phyloP scores from a whole-genome alignment of 2,888 invertebrate species.

The Drosophila kambysellisi region DNA sequence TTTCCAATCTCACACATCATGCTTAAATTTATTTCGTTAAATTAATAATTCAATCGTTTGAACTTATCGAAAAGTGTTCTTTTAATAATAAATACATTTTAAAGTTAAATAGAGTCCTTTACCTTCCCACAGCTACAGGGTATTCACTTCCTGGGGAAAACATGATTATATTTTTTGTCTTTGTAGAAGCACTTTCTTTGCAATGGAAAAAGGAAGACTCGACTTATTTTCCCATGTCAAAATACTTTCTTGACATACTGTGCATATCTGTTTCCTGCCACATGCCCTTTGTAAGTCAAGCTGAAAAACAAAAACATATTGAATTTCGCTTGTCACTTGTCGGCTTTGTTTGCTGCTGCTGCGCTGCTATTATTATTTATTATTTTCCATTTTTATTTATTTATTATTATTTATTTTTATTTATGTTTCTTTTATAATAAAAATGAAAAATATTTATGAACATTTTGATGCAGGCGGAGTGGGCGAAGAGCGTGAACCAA shows the following conservation, averaged over 20 bases:
- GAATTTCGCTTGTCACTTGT: slow-evolving; percentile 60
- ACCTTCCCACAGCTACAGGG: not conserved
- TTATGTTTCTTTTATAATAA: slow-evolving; percentile 37
- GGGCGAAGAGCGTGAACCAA: slow-evolving; percentile 26
- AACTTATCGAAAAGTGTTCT: not conserved
- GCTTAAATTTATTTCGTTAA: not conserved
- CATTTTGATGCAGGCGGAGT: slow-evolving; percentile 65
- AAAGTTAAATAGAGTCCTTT: not conserved
- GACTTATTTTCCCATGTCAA: not conserved
- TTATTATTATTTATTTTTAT: slow-evolving; percentile 28
- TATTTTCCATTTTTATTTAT: slow-evolving; percentile 23
- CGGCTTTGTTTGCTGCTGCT: slow-evolving; percentile 31
- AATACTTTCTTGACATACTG: not conserved
- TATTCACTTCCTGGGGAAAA: not conserved
- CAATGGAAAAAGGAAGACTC: not conserved
- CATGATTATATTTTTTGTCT: not conserved
- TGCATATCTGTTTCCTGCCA: slow-evolving; percentile 1
- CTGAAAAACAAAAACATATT: slow-evolving; percentile 68
- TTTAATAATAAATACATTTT: not conserved
- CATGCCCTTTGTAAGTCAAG: slow-evolving; percentile 29
- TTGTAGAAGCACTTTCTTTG: not conserved
- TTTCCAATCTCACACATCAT: not conserved
- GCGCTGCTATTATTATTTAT: slow-evolving; percentile 22
- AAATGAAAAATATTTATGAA: slow-evolving; percentile 70
- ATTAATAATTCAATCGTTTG: not conserved